phyloP scores from a whole-genome alignment of 2,113 vertebrate species.

The Ivindomyrus marchei region DNA sequence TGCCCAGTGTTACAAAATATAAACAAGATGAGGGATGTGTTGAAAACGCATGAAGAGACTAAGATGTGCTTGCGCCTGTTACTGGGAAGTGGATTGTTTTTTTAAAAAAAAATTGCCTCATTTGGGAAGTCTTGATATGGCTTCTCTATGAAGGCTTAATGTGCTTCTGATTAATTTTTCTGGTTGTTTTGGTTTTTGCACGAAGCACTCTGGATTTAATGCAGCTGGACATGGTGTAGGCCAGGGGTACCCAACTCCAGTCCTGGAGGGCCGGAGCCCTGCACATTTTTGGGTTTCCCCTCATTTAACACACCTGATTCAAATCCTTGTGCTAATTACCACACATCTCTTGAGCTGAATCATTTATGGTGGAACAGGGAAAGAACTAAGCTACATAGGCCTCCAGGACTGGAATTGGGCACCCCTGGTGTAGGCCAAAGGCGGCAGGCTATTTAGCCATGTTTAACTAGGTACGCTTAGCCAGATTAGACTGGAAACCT shows the following conservation, averaged over 20 bases:
- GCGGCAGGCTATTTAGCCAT: neutral
- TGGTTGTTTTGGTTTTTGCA: neutral
- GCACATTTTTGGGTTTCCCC: too few relatives aligned
- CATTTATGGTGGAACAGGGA: too few relatives aligned
- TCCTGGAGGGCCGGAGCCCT: too few relatives aligned
- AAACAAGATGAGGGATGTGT: neutral
- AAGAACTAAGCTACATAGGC: too few relatives aligned
- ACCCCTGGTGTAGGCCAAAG: neutral
- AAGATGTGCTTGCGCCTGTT: neutral
- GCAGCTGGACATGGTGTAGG: neutral
- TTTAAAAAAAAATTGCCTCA: neutral
- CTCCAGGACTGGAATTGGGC: too few relatives aligned
- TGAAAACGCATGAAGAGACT: neutral
- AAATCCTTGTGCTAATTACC: too few relatives aligned
- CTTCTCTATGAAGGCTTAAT: neutral
- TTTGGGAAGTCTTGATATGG: neutral
- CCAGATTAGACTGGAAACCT: neutral
- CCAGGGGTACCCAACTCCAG: too few relatives aligned
- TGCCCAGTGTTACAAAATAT: neutral
- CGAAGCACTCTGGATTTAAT: neutral
- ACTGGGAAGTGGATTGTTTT: neutral
- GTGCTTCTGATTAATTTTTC: neutral
- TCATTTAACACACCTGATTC: too few relatives aligned
- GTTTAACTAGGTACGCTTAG: neutral
- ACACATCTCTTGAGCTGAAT: too few relatives aligned